phyloP scores from a whole-genome alignment of 2,113 vertebrate genomes.

The Tringa solitaria region DNA sequence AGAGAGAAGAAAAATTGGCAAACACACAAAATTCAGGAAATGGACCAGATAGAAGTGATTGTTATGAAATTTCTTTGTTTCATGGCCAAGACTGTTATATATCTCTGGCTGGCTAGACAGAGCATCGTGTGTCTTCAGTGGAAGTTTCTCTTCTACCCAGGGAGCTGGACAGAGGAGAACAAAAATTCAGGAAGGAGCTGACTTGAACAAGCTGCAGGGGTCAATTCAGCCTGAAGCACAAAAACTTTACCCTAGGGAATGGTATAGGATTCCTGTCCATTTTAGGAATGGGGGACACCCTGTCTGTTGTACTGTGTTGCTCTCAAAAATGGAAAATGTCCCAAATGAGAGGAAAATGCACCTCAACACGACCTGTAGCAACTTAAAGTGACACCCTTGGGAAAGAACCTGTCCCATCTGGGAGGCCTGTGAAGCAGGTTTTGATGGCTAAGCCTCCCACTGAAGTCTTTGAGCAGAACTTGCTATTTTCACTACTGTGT shows the following conservation, averaged over 20 bases:
- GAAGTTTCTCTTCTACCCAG: neutral
- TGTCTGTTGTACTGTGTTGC: neutral
- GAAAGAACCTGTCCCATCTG: neutral
- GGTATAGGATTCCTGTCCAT: neutral
- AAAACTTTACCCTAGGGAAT: neutral
- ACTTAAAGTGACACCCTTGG: neutral
- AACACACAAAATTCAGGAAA: neutral
- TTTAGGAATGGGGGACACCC: neutral
- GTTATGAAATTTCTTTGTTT: slow-evolving; percentile 44
- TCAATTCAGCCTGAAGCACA: neutral
- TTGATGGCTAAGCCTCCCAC: neutral
- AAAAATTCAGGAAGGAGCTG: neutral
- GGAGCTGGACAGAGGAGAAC: neutral
- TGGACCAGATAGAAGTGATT: neutral
- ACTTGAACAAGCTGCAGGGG: neutral
- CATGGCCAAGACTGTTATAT: neutral
- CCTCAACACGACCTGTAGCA: neutral
- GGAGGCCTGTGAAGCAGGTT: neutral
- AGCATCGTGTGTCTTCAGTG: neutral
- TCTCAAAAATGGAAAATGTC: neutral
- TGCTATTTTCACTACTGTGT: neutral
- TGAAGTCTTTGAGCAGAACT: neutral
- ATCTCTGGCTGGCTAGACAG: neutral
- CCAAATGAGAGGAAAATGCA: neutral
- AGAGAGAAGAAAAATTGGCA: neutral